Percentiles rank a stretch among this genome's conserved stretches.
These are phyloP conservation scores for Phasia obesa DNA, from an alignment of 2,888 invertebrate genomes.

Conservation along the genomic window DNA sequence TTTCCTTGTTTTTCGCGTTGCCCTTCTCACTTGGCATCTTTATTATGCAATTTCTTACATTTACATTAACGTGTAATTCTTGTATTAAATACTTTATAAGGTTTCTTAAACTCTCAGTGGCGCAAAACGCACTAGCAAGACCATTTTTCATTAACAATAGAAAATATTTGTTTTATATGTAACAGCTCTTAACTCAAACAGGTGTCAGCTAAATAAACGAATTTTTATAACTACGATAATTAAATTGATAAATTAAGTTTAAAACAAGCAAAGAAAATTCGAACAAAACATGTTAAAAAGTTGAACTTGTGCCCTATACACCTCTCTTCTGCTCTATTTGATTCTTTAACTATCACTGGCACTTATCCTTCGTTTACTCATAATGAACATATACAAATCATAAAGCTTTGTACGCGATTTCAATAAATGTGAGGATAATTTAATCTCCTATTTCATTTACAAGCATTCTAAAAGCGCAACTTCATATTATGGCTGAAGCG, in stretches of 20 bases:
- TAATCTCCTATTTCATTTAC: too few relatives aligned
- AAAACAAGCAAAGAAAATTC: not conserved
- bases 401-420: too few relatives aligned
- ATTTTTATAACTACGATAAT: slow-evolving; percentile 13
- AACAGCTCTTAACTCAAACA: not conserved
- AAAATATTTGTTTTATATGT: not conserved
- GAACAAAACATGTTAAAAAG: not conserved
- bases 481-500: too few relatives aligned
- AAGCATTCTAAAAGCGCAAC: too few relatives aligned
- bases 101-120: slow-evolving; percentile 25
- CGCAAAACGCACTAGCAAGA: not conserved
- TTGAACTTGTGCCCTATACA: not conserved
- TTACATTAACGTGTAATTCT: slow-evolving; percentile 27
- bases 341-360: too few relatives aligned
- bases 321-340: too few relatives aligned
- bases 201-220: slow-evolving; percentile 3
- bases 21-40: not conserved
- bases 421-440: too few relatives aligned
- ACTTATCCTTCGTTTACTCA: too few relatives aligned
- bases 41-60: slow-evolving; percentile 24
- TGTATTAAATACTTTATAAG: slow-evolving; percentile 35
- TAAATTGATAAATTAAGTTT: slow-evolving; percentile 14
- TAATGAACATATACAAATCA: too few relatives aligned
- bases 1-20: slow-evolving; percentile 16
- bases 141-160: slow-evolving; percentile 6